Conservation (phyloP, 2,797 vertebrate species). For the Enoplosus armatus region DNA sequence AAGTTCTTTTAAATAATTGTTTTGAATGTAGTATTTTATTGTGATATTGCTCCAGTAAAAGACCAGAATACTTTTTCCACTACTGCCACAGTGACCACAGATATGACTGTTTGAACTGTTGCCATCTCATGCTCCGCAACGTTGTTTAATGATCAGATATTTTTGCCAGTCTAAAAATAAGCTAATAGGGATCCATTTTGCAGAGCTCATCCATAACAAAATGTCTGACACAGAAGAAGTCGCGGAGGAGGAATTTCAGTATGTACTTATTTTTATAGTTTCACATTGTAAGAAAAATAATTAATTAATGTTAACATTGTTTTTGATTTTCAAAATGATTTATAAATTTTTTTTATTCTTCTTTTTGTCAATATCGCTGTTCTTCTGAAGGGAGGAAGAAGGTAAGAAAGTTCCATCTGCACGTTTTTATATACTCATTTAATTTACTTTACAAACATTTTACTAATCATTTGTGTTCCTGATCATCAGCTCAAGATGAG, state of each 20-base stretch:
- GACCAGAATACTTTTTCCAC: background rate
- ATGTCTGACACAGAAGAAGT: slow-evolving; percentile 86
- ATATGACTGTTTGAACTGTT: slow-evolving; percentile 25
- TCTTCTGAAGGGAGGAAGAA: slow-evolving; percentile 74
- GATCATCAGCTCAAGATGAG: slow-evolving; percentile 69
- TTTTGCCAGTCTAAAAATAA: slow-evolving; percentile 68
- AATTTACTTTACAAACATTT: background rate
- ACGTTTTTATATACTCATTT: background rate
- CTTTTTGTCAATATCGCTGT: slow-evolving; percentile 18
- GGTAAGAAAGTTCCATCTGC: slow-evolving; percentile 64
- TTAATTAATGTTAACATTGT: background rate
- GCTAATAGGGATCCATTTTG: slow-evolving; percentile 66
- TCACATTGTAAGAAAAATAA: background rate
- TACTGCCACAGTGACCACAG: background rate
- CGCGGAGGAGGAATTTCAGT: slow-evolving; percentile 77
- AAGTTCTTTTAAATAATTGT: background rate
- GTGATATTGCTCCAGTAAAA: background rate
- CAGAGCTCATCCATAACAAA: slow-evolving; percentile 65
- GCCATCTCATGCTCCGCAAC: slow-evolving; percentile 30
- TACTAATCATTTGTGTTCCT: slow-evolving; percentile 22
- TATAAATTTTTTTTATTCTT: background rate
- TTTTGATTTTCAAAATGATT: background rate
- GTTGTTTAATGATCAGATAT: slow-evolving; percentile 62
- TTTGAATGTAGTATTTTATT: background rate
- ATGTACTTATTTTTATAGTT: slow-evolving; percentile 55